Evolutionary conservation across 2,113 vertebrate genomes (phyloP).

Genomic region (Mesoclemmys tuberculata): DNA sequence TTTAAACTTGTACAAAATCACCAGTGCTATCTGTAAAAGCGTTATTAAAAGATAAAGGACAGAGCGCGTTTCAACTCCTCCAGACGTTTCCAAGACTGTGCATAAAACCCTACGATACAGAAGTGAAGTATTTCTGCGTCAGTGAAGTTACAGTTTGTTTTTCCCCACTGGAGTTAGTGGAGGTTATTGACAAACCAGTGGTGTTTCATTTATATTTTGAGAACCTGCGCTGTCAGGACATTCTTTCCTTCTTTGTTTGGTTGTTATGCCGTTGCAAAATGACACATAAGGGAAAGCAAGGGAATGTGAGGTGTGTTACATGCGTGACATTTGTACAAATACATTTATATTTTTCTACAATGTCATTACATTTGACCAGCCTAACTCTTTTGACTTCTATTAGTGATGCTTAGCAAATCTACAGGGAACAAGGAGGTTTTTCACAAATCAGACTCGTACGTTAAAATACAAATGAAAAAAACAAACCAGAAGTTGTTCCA

Average conservation of each 20-base stretch:
- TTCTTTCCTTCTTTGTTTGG: background rate
- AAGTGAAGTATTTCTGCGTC: background rate
- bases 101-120: background rate
- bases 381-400: background rate
- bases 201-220: slow-evolving; percentile 18
- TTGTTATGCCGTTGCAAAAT: background rate
- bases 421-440: background rate
- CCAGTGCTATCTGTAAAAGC: background rate
- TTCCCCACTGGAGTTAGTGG: background rate
- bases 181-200: background rate
- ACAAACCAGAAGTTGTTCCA: background rate
- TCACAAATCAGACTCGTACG: background rate
- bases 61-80: background rate
- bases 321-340: slow-evolving; percentile 1
- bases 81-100: background rate
- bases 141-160: background rate
- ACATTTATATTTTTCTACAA: slow-evolving; percentile 13
- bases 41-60: background rate
- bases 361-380: slow-evolving; percentile 11
- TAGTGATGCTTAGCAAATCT: background rate
- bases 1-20: background rate
- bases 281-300: background rate
- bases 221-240: background rate
- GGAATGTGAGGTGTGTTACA: background rate
- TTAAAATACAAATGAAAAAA: background rate